Evolutionary conservation across 1,140 invertebrate species (phyloP), one percentile per base, ranked within the genome.

Genomic region (Aleiodes sp.): DNA sequence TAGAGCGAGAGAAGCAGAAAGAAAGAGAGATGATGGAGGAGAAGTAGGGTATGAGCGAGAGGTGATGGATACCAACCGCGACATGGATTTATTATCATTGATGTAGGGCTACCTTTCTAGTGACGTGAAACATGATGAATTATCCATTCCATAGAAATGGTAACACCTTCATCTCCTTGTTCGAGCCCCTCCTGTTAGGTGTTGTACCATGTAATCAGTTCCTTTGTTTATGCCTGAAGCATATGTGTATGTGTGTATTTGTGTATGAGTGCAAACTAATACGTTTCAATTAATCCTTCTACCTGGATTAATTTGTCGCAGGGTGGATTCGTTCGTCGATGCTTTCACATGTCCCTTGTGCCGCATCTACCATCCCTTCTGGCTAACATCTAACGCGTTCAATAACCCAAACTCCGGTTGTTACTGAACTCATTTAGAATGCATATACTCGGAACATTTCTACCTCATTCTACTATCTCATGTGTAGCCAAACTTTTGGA

Each of bases 51-150:
- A 1, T 19, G 2, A 46, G 41, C 6, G 3, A 52, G 31, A 21
- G 35, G 64, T 65, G 35, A 56, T 68, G 21, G 29, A 43, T 26
- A 52, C 63, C 28, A 29, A 29, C 68, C 39, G 12, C 63, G 80
- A 83, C 80, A 73, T 65, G 70, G 78, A 83, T 83, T 83, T 83
- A 83, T 83, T 81, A 82, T 77, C 77, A 80, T 81, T 76, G 80
- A 81, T 77, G 79, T 59, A 72, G 68, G 67, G 65, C 67, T 52
- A 9, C 4, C 21, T 21, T 21, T 21, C n/a, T 43, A 63, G 66
- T 72, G 71, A 76, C 78, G 71, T 73, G 77, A 81, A 82, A 82
- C 75, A 80, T 82, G 82, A 83, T 83, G 78, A 82, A 83, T 82
- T 52, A 21, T 52, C 19, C 21, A 52, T 52, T 43, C 39, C 39